Base-by-base conservation (phyloP, 2,888 invertebrate genomes). In the Yponomeuta malinellus region DNA sequence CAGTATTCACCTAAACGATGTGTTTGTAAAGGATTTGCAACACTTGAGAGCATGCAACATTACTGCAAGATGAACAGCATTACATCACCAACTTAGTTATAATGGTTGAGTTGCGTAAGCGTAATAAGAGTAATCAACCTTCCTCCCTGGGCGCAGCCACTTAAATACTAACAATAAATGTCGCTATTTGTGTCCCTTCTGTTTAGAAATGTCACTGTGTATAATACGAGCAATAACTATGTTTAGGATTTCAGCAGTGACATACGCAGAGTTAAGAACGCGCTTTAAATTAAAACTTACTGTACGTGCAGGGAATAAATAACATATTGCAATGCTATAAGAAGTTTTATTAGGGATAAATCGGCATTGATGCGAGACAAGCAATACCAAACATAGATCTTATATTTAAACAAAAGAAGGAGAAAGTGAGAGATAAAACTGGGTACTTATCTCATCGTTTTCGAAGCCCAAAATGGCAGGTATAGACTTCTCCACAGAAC, bases 171-270 rank as follows among this genome's bases (percentile, higher is more conserved):
- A 81, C 81, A 15, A 59, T 83, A 83, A 91, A 90, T 90, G 89
- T 89, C 90, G 88, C 79, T 85, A 83, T 88, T 87, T 89, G 89
- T 89, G 85, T 85, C 89, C 89, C 85, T 86, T 83, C 78, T 87
- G 85, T 86, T 90, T 86, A 82, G 89, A 90, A 91, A 92, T 89
- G 91, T 90, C 91, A 90, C 83, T 87, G 86, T 77, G 83, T 79
- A 81, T 86, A 87, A 89, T 87, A 84, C 63, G 63, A 48, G 52
- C 3, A 48, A 0, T 79, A 87, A 86, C 85, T 88, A 90, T 89
- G 84, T 86, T 86, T 86, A 85, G 87, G 85, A 89, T 89, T 88
- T 89, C 15, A 89, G 89, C 88, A 90, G 83, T 88, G 89, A 90
- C 85, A 85, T 59, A 59, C 85, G 86, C 84, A 83, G 86, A 86